phyloP scores from a whole-genome alignment of 2,113 vertebrate genomes.

The Felis chaus region DNA sequence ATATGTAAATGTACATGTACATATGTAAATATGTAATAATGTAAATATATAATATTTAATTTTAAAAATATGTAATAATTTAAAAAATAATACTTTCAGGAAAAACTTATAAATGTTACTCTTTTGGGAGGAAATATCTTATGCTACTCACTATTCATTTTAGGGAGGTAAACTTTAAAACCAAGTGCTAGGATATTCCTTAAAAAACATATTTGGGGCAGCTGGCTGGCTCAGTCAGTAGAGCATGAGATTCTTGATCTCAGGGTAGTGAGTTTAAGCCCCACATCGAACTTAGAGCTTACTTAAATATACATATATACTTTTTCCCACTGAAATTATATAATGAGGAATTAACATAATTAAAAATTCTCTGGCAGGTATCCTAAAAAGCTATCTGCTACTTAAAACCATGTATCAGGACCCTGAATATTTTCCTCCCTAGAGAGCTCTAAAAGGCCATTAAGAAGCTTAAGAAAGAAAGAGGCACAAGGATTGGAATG shows the following conservation, averaged over 20 bases:
- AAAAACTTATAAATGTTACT: not conserved
- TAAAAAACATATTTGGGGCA: constrained; percentile 36
- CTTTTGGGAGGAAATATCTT: not conserved
- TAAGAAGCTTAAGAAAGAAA: not conserved
- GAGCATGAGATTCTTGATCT: not conserved
- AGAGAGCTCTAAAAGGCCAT: not conserved
- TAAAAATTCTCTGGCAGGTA: constrained; percentile 55
- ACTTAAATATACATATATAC: not conserved
- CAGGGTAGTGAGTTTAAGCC: not conserved
- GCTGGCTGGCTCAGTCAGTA: not conserved
- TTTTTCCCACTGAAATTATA: constrained; percentile 30
- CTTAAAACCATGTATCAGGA: constrained; percentile 31
- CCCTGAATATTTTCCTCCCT: not conserved
- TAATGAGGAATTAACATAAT: constrained; percentile 56
- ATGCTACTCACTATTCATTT: constrained; percentile 39
- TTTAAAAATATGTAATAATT: no score
- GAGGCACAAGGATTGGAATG: not conserved
- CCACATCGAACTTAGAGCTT: not conserved
- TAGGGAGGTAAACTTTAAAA: not conserved
- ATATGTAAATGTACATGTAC: no score
- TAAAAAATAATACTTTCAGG: not conserved
- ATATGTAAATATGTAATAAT: no score
- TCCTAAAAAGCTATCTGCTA: constrained; percentile 51
- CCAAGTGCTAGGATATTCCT: not conserved
- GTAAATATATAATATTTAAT: no score